These are phyloP conservation scores for Parnassius glacialis DNA, from an alignment of 2,888 invertebrate species.

Conservation along the genomic window DNA sequence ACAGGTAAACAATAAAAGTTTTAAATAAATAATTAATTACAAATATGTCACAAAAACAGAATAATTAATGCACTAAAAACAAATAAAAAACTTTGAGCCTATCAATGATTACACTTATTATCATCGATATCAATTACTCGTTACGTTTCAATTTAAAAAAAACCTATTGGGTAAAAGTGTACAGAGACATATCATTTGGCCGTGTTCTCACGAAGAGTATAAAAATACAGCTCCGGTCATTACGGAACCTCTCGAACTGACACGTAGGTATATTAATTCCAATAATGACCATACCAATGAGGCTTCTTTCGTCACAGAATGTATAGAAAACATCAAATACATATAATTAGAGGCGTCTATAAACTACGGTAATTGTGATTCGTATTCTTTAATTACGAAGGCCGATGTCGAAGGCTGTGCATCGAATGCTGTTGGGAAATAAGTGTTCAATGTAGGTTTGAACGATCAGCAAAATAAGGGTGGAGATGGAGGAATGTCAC, in stretches of 20 bases:
- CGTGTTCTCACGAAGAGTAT: slow-evolving; percentile 72
- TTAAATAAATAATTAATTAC: no score
- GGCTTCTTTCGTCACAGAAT: slow-evolving; percentile 75
- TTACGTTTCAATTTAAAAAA: slow-evolving; percentile 46
- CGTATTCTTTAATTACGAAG: slow-evolving; percentile 77
- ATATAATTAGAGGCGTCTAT: slow-evolving; percentile 77
- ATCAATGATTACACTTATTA: slow-evolving; percentile 39
- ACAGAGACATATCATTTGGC: slow-evolving; percentile 70
- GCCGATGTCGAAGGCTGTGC: slow-evolving; percentile 61
- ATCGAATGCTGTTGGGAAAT: slow-evolving; percentile 50
- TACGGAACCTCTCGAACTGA: slow-evolving; percentile 74
- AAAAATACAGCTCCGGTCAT: slow-evolving; percentile 72
- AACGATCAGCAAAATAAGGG: slow-evolving; percentile 8
- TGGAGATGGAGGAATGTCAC: slow-evolving; percentile 22
- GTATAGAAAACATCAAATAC: slow-evolving; percentile 78
- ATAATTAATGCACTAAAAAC: no score
- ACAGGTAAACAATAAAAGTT: no score
- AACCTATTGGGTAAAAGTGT: slow-evolving; percentile 58
- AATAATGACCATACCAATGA: slow-evolving; percentile 73
- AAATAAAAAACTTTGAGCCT: not conserved
- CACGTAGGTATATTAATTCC: slow-evolving; percentile 80
- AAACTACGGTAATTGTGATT: slow-evolving; percentile 76
- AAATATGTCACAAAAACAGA: no score
- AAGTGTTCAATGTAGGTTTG: slow-evolving; percentile 23
- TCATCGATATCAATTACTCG: slow-evolving; percentile 55